Conservation (phyloP, 2,113 vertebrate genomes). For the Gyps fulvus region DNA sequence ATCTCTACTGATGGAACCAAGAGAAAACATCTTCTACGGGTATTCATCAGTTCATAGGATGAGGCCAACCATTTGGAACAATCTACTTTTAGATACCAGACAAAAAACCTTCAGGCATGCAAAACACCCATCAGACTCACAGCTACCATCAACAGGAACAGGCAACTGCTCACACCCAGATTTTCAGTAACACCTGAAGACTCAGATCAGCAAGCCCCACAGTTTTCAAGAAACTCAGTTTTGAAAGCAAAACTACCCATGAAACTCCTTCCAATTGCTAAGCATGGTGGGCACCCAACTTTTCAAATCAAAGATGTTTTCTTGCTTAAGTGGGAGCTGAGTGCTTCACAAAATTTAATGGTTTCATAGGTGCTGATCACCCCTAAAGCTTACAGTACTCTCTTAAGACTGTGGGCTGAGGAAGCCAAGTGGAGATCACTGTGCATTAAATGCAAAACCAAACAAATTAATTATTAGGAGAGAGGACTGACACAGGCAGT, state of each 20-base stretch:
- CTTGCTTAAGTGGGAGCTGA: neutral
- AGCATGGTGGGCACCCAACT: neutral
- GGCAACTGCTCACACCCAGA: neutral
- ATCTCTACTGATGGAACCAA: neutral
- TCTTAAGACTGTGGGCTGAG: neutral
- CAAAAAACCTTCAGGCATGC: neutral
- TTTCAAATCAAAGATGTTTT: neutral
- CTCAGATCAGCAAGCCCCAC: neutral
- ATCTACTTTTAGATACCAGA: neutral
- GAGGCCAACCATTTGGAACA: neutral
- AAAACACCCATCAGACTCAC: neutral
- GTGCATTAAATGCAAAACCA: neutral
- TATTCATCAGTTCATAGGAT: neutral
- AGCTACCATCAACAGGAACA: neutral
- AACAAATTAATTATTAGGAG: neutral
- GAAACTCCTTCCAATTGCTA: neutral
- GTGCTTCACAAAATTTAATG: neutral
- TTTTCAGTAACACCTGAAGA: neutral
- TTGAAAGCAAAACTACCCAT: neutral
- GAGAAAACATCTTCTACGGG: neutral
- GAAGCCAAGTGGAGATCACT: neutral
- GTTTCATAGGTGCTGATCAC: neutral
- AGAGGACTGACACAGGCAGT: neutral
- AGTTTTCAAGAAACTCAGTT: neutral
- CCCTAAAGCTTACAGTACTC: neutral